Base-by-base conservation (phyloP, 2,113 vertebrate genomes). In the Anguilla rostrata region DNA sequence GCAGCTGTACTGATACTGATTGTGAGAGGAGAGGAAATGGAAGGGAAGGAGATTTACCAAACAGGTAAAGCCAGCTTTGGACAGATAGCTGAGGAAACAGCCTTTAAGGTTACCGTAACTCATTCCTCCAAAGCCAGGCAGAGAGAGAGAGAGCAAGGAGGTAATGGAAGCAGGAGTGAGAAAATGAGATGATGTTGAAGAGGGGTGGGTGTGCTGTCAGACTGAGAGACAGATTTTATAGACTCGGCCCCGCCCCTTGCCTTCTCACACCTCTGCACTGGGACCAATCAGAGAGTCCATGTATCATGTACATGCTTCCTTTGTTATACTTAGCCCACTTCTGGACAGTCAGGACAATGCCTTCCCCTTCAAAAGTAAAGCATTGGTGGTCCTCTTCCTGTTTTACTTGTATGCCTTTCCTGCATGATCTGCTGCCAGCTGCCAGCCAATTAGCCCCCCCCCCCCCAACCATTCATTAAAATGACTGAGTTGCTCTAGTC, bases 41-140 rank as follows among this genome's bases (percentile, higher is more conserved):
- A 26, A 29, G 26, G 49, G 49, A 53, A 53, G 49, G 11, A 53
- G 49, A 53, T 53, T 53, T 53, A 53, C 49, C n/a, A 34, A 75
- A 75, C 26, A 34, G 71, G 56, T 29, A 39, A 40, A 39, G 43
- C 41, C 29, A 9, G 66, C 43, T 83, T 66, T 56, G 49, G 41
- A 71, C 34, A 8, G 71, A 83, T 43, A 78, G 66, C 20, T 29
- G 1, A 20, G 40, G 82, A 49, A 57, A 53, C 18, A 34, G 14
- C 63, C 46, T 82, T 60, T 56, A 43, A 87, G 86, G 82, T 43
- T 0, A 29, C 14, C 22, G 83, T 87, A 53, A 83, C n/a, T 83
- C 82, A 87, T 57, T 26, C 5, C 39, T 26, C 41, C 29, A 82
- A 43, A n/a, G 14, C 82, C 83, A 81, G 49, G 66, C 49, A 81